Percentiles rank a stretch among this genome's conserved stretches.
Evolutionary conservation across 2,797 vertebrate genomes (phyloP).

Genomic region (Fratercula arctica): DNA sequence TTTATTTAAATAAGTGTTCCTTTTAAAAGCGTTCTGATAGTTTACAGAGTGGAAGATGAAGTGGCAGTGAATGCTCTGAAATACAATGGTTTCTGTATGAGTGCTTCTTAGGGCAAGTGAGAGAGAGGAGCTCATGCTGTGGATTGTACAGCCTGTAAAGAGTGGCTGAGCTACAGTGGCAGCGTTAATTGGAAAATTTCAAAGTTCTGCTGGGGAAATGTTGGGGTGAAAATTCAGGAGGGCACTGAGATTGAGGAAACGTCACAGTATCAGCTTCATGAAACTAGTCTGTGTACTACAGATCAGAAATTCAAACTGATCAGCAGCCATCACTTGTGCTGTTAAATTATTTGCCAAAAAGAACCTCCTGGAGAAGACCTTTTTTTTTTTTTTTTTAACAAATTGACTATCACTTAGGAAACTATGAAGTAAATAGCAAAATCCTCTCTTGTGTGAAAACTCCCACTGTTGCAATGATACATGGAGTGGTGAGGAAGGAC

Average conservation of each 20-base stretch:
- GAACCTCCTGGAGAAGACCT: background rate
- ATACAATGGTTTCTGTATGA: background rate
- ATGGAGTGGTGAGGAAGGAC: background rate
- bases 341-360: background rate
- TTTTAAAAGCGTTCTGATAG: constrained; percentile 38
- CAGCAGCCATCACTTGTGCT: background rate
- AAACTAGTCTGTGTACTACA: background rate
- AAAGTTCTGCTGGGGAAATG: background rate
- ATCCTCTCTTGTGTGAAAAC: background rate
- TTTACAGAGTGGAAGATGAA: constrained; percentile 26
- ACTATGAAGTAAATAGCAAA: background rate
- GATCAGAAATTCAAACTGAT: background rate
- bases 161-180: background rate
- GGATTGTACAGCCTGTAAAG: background rate
- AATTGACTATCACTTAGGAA: background rate
- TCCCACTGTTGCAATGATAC: background rate
- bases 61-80: background rate
- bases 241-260: background rate
- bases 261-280: background rate
- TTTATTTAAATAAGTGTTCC: constrained; percentile 42
- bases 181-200: background rate
- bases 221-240: background rate
- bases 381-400: background rate
- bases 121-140: background rate
- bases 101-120: background rate